A percentile compares a stretch with the other conserved stretches of the same genome.
These are phyloP conservation scores for Spodoptera exigua DNA, from an alignment of 2,888 invertebrate species.

Conservation along the genomic window DNA sequence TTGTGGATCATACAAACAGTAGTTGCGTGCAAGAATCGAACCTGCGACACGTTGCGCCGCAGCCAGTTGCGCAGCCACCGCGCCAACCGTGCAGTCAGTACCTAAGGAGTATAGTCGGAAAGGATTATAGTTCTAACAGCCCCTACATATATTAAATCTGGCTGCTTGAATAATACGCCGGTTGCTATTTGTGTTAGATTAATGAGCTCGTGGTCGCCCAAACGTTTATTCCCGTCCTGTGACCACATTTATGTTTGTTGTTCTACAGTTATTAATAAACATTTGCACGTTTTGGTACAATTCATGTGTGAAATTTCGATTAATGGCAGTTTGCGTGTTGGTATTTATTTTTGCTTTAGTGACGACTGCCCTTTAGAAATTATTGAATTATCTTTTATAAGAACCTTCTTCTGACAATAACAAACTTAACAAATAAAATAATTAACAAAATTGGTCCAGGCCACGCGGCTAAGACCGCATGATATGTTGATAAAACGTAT, in stretches of 20 bases:
- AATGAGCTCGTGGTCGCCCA: constrained; percentile 41
- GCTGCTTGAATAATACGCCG: constrained; percentile 43
- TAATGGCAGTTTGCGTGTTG: not conserved
- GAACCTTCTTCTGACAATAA: too few relatives aligned
- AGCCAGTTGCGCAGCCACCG: too few relatives aligned
- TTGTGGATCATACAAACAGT: too few relatives aligned
- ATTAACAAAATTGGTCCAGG: too few relatives aligned
- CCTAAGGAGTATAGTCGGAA: constrained; percentile 39
- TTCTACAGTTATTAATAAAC: constrained; percentile 19
- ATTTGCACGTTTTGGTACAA: constrained; percentile 1
- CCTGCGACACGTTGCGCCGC: too few relatives aligned
- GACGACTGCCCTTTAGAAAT: too few relatives aligned
- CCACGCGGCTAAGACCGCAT: too few relatives aligned
- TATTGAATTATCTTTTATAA: not conserved
- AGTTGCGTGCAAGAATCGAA: too few relatives aligned
- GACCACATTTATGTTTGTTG: constrained; percentile 26
- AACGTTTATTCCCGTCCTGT: constrained; percentile 43
- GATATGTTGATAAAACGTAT: too few relatives aligned
- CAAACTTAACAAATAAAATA: constrained; percentile 30
- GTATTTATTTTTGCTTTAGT: too few relatives aligned
- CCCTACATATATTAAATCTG: constrained; percentile 1
- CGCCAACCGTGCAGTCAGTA: too few relatives aligned
- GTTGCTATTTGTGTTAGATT: constrained; percentile 61
- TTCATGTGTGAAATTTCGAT: constrained; percentile 1
- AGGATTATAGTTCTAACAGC: constrained; percentile 38